A percentile compares a stretch with the other conserved stretches of the same genome.
Conservation (phyloP, 2,888 invertebrate genomes). For the Ypsolopha scabrella region DNA sequence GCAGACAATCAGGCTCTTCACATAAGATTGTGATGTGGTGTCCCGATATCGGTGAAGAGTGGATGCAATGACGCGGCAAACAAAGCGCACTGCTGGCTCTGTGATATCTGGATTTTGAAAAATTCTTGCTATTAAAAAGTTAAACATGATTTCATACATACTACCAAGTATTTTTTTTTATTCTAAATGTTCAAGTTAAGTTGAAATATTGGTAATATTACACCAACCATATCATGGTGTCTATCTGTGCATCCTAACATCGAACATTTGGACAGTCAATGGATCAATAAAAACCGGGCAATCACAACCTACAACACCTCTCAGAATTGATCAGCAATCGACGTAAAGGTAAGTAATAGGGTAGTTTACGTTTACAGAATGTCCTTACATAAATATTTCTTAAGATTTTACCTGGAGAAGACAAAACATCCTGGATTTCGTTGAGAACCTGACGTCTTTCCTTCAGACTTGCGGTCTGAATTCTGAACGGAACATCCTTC, state of each 20-base stretch:
- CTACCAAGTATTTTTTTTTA: background rate
- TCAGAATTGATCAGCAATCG: background rate
- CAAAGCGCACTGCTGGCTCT: conserved; percentile 80
- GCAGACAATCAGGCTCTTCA: conserved; percentile 76
- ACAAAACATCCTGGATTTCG: conserved; percentile 77
- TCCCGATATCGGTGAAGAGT: conserved; percentile 87
- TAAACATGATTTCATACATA: background rate
- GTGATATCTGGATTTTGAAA: conserved; percentile 73
- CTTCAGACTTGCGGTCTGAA: conserved; percentile 79
- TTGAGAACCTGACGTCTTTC: conserved; percentile 76
- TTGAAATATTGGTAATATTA: background rate
- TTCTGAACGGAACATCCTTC: conserved; percentile 79
- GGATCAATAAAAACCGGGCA: background rate
- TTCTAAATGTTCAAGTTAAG: background rate
- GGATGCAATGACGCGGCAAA: conserved; percentile 81
- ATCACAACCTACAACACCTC: background rate
- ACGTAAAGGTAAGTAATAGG: no score
- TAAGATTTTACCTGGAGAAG: conserved; percentile 75
- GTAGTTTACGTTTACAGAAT: no score
- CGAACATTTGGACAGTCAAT: background rate
- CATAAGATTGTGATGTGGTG: conserved; percentile 79
- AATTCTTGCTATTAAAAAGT: background rate
- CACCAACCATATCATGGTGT: background rate
- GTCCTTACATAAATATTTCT: background rate
- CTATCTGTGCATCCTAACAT: background rate